Base-by-base conservation (phyloP, 2,888 invertebrate species). In the Sphaeridia pumilis region DNA sequence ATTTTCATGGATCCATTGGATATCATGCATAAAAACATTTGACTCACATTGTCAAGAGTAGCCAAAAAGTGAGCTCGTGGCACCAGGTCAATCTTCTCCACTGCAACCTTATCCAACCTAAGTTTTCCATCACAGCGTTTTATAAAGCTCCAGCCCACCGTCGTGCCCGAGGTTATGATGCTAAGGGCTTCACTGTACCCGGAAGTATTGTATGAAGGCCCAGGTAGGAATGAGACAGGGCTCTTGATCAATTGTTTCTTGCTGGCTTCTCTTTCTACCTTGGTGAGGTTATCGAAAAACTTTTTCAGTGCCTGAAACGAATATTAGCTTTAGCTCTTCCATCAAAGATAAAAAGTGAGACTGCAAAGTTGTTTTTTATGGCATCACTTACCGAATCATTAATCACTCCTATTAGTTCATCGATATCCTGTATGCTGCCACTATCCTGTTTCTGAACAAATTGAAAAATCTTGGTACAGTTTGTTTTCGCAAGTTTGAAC, bases 151-250 rank as follows among this genome's bases (percentile, higher is more conserved):
- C 56, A 58, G 2, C 56, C 52, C 21, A 60, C 27, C 20, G 28
- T 43, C 22, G 52, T 54, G 17, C 55, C 59, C 21, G 42, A 45
- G 14, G 58, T 44, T 17, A 46, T 47, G 3, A 63, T 34, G 43
- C 63, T 60, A 36, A 60, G 17, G n/a, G 54, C 58, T 5, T 35
- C 52, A 14, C n/a, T n/a, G 20, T 43, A 45, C n/a, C 38, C 20
- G 1, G 41, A 20, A 17, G 54, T 52, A 47, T 53, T 36, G 10
- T 52, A 31, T 5, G 31, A 3, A 21, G 50, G 26, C n/a, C 14
- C 24, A 2, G 24, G 27, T 21, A 27, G 21, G 38, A 45, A 26
- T 26, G 25, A 31, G 12, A 26, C 10, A 7, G n/a, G 17, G 17
- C 20, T 38, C 20, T 17, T 38, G 5, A 17, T 38, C 7, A 5